Conservation (phyloP, 1,140 invertebrate genomes). For the Drosophila sechellia region DNA sequence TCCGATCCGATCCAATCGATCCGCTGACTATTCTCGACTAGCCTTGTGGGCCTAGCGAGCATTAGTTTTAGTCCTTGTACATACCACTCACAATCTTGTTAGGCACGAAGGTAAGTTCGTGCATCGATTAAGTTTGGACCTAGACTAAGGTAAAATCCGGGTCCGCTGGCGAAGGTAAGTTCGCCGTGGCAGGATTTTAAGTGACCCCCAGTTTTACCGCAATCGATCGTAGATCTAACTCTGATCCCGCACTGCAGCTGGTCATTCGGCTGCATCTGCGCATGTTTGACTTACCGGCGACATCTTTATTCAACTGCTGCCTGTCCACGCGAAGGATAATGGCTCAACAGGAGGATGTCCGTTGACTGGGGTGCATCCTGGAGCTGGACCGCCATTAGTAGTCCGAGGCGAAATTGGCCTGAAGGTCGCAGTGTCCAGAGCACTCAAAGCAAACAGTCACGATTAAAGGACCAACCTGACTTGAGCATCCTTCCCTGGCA, state of each 20-base stretch:
- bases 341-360: conserved; percentile 14
- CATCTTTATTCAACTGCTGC: conserved; percentile 79
- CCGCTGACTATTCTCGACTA: conserved; percentile 67
- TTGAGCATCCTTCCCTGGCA: conserved; percentile 40
- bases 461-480: not conserved
- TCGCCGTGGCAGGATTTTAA: conserved; percentile 72
- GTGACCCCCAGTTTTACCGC: conserved; percentile 44
- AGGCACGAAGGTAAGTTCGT: conserved; percentile 82
- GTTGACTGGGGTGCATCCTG: conserved; percentile 7
- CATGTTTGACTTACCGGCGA: conserved; percentile 76
- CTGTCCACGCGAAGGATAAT: conserved; percentile 31
- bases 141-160: conserved; percentile 57
- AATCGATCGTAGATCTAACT: conserved; percentile 58
- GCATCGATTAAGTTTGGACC: conserved; percentile 55
- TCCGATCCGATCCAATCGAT: not conserved
- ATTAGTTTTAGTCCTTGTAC: conserved; percentile 61
- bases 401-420: conserved; percentile 59
- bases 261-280: conserved; percentile 36
- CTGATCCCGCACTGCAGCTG: conserved; percentile 56
- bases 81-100: conserved; percentile 39
- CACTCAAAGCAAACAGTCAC: not conserved
- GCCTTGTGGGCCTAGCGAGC: conserved; percentile 63
- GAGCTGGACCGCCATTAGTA: conserved; percentile 45
- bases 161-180: conserved; percentile 71
- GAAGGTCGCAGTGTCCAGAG: conserved; percentile 4